A percentile compares a stretch with the other conserved stretches of the same genome.
phyloP scores from a whole-genome alignment of 1,140 invertebrate species.

The Fopius arisanus region DNA sequence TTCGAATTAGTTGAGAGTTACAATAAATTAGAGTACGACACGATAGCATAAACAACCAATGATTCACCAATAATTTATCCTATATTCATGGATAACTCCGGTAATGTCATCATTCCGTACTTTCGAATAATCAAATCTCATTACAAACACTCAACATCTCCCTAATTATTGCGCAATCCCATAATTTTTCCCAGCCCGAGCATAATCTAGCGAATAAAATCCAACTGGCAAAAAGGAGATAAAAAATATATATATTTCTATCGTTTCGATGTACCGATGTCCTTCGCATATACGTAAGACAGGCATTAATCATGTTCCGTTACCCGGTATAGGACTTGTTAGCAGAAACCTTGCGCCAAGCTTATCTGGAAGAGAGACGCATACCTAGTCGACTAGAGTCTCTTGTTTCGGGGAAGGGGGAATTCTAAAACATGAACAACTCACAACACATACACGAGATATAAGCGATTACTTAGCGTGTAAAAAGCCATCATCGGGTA shows the following conservation, averaged over 20 bases:
- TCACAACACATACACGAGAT: not conserved
- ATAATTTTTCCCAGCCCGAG: not conserved
- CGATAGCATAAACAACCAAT: too few relatives aligned
- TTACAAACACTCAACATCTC: not conserved
- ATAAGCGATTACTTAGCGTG: constrained; percentile 31
- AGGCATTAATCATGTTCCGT: constrained; percentile 39
- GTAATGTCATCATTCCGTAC: too few relatives aligned
- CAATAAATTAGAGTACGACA: not conserved
- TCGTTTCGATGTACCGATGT: constrained; percentile 36
- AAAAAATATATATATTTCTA: too few relatives aligned
- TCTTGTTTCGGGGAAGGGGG: too few relatives aligned
- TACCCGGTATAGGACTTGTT: constrained; percentile 29
- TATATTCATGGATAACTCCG: too few relatives aligned
- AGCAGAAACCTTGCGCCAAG: constrained; percentile 22
- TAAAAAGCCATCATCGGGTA: constrained; percentile 33
- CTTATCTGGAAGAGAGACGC: constrained; percentile 25
- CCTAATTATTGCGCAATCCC: not conserved
- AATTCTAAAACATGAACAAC: not conserved
- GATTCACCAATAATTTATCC: too few relatives aligned
- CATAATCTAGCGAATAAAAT: not conserved
- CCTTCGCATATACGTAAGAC: constrained; percentile 26
- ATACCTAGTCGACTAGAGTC: not conserved
- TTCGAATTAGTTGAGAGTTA: not conserved
- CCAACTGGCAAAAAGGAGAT: not conserved
- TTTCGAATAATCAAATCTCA: not conserved